These are phyloP conservation scores for Drosophila carrolli DNA, from an alignment of 1,140 invertebrate genomes.

Conservation along the genomic window DNA sequence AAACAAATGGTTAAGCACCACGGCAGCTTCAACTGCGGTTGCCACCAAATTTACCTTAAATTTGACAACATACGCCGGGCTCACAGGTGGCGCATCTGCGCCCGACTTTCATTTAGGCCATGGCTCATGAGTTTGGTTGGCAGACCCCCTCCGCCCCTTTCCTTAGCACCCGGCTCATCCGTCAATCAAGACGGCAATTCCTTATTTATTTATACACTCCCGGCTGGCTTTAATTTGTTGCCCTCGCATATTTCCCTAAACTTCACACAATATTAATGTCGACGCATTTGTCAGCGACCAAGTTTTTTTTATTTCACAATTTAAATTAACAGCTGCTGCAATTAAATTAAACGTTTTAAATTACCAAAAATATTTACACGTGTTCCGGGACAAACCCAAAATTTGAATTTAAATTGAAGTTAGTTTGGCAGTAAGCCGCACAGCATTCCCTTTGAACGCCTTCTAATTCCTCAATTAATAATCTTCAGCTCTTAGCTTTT, in stretches of 20 bases:
- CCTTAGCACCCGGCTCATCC: slow-evolving; percentile 10
- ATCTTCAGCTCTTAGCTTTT: slow-evolving; percentile 69
- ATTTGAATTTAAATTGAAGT: slow-evolving; percentile 82
- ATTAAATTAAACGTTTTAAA: slow-evolving; percentile 80
- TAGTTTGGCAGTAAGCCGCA: slow-evolving; percentile 57
- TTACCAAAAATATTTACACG: slow-evolving; percentile 72
- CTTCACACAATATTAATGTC: slow-evolving; percentile 64
- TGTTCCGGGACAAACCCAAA: slow-evolving; percentile 41
- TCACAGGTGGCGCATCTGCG: slow-evolving; percentile 68
- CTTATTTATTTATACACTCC: slow-evolving; percentile 57
- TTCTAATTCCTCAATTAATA: slow-evolving; percentile 83
- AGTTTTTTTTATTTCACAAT: slow-evolving; percentile 46
- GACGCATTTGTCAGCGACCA: slow-evolving; percentile 67
- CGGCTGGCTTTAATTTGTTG: slow-evolving; percentile 41
- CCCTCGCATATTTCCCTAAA: slow-evolving; percentile 19
- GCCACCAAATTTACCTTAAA: slow-evolving; percentile 77
- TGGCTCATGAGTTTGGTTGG: slow-evolving; percentile 9
- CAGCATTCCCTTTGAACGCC: slow-evolving; percentile 59
- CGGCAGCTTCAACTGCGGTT: slow-evolving; percentile 55
- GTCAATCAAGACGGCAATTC: slow-evolving; percentile 61
- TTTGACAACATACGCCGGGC: slow-evolving; percentile 70
- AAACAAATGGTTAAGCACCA: slow-evolving; percentile 64
- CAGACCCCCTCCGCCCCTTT: neutral
- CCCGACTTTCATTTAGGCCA: slow-evolving; percentile 42
- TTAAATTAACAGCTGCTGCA: slow-evolving; percentile 76